These are phyloP conservation scores for Drosophila paranaensis DNA, from an alignment of 2,888 invertebrate species.

Conservation along the genomic window DNA sequence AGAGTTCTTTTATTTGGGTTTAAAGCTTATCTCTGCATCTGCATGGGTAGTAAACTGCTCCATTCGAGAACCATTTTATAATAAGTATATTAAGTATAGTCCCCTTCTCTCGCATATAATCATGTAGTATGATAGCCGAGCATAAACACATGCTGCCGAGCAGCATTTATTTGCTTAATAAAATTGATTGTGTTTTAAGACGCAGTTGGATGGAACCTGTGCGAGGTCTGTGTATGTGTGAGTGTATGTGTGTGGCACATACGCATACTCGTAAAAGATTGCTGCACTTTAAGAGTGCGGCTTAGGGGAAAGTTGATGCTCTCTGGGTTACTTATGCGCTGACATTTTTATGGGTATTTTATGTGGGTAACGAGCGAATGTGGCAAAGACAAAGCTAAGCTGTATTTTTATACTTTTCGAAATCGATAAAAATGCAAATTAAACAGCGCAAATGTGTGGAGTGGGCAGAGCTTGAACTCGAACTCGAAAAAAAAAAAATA, in stretches of 20 bases:
- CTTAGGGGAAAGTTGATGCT: slow-evolving; percentile 45
- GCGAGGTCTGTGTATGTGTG: not conserved
- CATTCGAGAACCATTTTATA: not conserved
- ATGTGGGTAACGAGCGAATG: slow-evolving; percentile 58
- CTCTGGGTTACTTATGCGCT: slow-evolving; percentile 63
- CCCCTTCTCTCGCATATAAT: not conserved
- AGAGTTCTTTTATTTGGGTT: not conserved
- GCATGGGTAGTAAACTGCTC: not conserved
- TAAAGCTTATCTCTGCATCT: not conserved
- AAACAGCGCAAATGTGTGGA: slow-evolving; percentile 60
- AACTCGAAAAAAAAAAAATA: not conserved
- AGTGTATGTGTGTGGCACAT: slow-evolving; percentile 1
- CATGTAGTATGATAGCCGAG: not conserved
- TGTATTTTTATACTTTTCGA: slow-evolving; percentile 60
- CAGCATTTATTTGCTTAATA: slow-evolving; percentile 32
- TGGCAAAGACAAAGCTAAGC: slow-evolving; percentile 71
- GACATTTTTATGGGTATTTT: slow-evolving; percentile 76
- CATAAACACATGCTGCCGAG: slow-evolving; percentile 18
- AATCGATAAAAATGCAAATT: slow-evolving; percentile 82
- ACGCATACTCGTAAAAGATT: slow-evolving; percentile 43
- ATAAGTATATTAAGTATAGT: slow-evolving; percentile 2
- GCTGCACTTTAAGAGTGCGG: slow-evolving; percentile 59
- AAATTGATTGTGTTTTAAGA: slow-evolving; percentile 62
- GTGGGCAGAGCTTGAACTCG: slow-evolving; percentile 11
- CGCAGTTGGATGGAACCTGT: slow-evolving; percentile 22